A percentile compares a stretch with the other conserved stretches of the same genome.
Evolutionary conservation across 2,797 vertebrate genomes (phyloP).

Genomic region (Pagetopsis macropterus): DNA sequence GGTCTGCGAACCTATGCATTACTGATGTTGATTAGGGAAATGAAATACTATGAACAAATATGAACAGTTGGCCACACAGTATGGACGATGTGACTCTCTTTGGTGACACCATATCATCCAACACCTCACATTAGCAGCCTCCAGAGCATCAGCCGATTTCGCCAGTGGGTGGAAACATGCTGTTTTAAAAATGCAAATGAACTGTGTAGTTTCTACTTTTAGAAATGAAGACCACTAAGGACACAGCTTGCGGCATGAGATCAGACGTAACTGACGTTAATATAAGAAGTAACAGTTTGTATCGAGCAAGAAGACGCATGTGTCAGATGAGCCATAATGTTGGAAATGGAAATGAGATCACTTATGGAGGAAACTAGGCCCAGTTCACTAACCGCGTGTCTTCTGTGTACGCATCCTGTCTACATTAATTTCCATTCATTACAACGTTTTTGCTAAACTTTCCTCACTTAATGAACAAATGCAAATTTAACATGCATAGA

Average conservation of each 20-base stretch:
- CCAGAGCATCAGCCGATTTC: neutral
- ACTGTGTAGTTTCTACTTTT: neutral
- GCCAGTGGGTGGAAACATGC: constrained; percentile 10
- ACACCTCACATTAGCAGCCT: constrained; percentile 20
- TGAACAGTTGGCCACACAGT: constrained; percentile 40
- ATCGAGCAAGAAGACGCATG: neutral
- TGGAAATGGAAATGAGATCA: constrained; percentile 9
- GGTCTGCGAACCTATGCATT: constrained; percentile 21
- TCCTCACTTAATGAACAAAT: neutral
- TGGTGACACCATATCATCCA: constrained; percentile 13
- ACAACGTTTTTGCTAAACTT: neutral
- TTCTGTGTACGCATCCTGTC: neutral
- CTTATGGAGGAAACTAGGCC: neutral
- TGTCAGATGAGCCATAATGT: constrained; percentile 3
- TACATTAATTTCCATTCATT: neutral
- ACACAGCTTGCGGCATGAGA: neutral
- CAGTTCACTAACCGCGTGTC: neutral
- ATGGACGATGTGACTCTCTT: constrained; percentile 18
- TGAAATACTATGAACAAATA: constrained; percentile 32
- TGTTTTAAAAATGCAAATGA: constrained; percentile 12
- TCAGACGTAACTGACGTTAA: neutral
- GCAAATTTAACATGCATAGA: neutral
- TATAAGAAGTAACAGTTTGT: constrained; percentile 2
- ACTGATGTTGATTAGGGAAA: constrained; percentile 45
- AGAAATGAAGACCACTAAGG: neutral